These are phyloP conservation scores for Pholis gunnellus DNA, from an alignment of 2,113 vertebrate genomes.

Conservation along the genomic window DNA sequence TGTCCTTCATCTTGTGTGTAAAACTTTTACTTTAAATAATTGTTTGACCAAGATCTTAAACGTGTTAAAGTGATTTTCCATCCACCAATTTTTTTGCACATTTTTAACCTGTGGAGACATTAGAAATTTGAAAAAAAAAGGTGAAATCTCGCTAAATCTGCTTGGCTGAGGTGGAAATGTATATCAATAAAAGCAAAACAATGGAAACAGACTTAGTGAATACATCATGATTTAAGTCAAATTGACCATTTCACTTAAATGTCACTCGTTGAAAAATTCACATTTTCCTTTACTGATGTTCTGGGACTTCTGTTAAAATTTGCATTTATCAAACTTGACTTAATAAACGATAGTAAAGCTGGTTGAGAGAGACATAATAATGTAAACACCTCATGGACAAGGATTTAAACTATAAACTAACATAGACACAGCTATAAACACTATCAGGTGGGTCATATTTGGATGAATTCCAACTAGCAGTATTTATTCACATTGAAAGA, in stretches of 20 bases:
- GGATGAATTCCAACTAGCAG: not conserved
- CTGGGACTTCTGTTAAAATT: not conserved
- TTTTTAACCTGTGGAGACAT: not conserved
- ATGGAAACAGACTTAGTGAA: not conserved
- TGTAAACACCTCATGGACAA: not conserved
- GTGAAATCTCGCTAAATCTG: not conserved
- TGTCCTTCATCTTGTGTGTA: not conserved
- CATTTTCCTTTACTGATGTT: not conserved
- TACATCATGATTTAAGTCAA: not conserved
- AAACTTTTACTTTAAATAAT: not conserved
- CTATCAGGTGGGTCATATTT: not conserved
- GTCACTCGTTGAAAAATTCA: not conserved
- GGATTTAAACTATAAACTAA: not conserved
- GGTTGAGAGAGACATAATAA: not conserved
- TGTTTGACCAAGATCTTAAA: not conserved
- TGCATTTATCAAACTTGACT: not conserved
- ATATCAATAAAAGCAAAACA: not conserved
- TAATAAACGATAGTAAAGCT: not conserved
- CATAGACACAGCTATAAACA: not conserved
- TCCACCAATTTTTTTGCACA: not conserved
- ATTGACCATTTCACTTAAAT: not conserved
- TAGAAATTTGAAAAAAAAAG: not conserved
- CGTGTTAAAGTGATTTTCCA: not conserved
- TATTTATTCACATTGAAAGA: not conserved
- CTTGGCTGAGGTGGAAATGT: constrained; percentile 2